A percentile compares a stretch with the other conserved stretches of the same genome.
Conservation (phyloP, 2,797 vertebrate species). For the Alouatta caraya region DNA sequence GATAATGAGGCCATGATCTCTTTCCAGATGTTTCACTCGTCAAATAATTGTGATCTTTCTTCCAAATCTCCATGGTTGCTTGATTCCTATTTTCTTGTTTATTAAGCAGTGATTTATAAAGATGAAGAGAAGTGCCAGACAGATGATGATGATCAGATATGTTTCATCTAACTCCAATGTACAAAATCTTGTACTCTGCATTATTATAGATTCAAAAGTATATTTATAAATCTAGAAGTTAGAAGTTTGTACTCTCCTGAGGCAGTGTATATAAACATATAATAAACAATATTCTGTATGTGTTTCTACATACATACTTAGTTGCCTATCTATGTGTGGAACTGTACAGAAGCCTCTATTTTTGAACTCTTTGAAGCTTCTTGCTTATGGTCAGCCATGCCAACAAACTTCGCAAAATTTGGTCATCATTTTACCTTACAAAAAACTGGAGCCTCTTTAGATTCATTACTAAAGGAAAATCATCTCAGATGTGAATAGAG, state of each 20-base stretch:
- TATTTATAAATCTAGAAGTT: slow-evolving; percentile 24
- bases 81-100: slow-evolving; percentile 68
- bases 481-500: slow-evolving; percentile 5
- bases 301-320: background rate
- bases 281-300: background rate
- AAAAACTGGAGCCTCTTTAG: slow-evolving; percentile 26
- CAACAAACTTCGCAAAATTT: slow-evolving; percentile 17
- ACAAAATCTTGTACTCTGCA: background rate
- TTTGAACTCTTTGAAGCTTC: background rate
- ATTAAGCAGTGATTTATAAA: slow-evolving; percentile 62
- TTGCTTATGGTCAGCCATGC: background rate
- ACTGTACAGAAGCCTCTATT: background rate
- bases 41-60: slow-evolving; percentile 67
- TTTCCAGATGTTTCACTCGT: slow-evolving; percentile 66
- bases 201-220: slow-evolving; percentile 32
- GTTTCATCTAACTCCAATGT: slow-evolving; percentile 45
- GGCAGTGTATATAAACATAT: background rate
- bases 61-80: slow-evolving; percentile 46
- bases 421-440: slow-evolving; percentile 17
- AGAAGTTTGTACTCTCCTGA: background rate
- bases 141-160: background rate
- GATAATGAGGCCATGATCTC: slow-evolving; percentile 59
- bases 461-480: background rate
- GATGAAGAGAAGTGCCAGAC: slow-evolving; percentile 44
- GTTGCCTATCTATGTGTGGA: background rate